These are phyloP conservation scores for Spodoptera exigua DNA, from an alignment of 2,888 invertebrate species.

Conservation along the genomic window DNA sequence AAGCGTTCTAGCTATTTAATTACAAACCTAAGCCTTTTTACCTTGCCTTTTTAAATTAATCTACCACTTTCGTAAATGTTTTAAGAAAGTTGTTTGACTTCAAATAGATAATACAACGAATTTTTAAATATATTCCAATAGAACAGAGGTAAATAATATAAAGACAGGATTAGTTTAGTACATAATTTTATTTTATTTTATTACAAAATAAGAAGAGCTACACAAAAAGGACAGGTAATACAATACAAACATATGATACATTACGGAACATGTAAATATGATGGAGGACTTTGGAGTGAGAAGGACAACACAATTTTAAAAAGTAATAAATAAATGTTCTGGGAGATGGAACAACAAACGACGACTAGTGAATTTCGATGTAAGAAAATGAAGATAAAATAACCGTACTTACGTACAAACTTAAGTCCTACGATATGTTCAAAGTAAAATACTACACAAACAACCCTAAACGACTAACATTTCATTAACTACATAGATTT, in stretches of 20 bases:
- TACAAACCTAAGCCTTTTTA: no score
- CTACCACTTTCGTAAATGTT: no score
- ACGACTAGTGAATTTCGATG: constrained; percentile 20
- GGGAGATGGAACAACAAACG: no score
- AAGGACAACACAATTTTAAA: constrained; percentile 12
- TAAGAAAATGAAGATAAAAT: constrained; percentile 14
- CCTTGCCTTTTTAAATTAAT: no score
- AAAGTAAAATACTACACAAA: constrained; percentile 48
- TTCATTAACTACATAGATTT: constrained; percentile 42
- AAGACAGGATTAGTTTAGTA: constrained; percentile 12
- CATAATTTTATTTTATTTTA: constrained; percentile 46
- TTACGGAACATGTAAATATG: neutral
- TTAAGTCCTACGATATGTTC: constrained; percentile 50
- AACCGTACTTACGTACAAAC: constrained; percentile 20
- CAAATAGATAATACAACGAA: no score
- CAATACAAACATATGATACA: constrained; percentile 21
- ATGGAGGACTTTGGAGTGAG: no score
- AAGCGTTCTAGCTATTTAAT: no score
- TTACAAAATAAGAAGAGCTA: constrained; percentile 46
- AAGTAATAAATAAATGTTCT: neutral
- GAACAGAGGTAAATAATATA: constrained; percentile 13
- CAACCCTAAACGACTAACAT: constrained; percentile 46
- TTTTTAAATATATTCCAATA: no score
- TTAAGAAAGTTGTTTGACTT: no score
- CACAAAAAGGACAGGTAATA: constrained; percentile 22